These are phyloP conservation scores for Uromys caudimaculatus DNA, from an alignment of 2,797 vertebrate genomes.

Conservation along the genomic window DNA sequence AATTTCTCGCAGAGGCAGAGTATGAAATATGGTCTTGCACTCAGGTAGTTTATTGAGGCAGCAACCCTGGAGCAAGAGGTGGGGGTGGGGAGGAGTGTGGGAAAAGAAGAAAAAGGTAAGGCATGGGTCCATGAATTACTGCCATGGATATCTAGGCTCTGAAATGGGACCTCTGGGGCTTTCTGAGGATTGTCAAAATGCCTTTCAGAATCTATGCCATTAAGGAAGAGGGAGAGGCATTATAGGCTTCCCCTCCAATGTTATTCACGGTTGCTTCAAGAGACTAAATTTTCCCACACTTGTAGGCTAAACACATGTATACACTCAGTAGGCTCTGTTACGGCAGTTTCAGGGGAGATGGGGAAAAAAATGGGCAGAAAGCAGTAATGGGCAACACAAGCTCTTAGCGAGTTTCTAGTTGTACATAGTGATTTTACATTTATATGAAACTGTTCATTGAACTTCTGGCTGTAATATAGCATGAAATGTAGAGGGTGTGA, in stretches of 20 bases:
- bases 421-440: neutral
- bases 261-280: neutral
- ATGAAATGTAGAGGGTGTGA: neutral
- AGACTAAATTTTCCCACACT: neutral
- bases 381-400: no score
- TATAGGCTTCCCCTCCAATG: neutral
- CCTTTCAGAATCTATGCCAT: neutral
- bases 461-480: neutral
- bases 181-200: neutral
- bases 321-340: neutral
- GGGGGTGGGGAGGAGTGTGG: neutral
- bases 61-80: neutral
- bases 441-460: neutral
- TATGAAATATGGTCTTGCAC: neutral
- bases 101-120: neutral
- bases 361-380: neutral
- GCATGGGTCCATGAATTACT: neutral
- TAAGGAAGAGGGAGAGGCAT: neutral
- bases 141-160: neutral
- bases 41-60: neutral
- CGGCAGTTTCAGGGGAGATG: neutral
- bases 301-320: neutral
- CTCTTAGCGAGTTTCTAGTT: neutral
- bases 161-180: neutral
- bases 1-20: neutral